A percentile compares a stretch with the other conserved stretches of the same genome.
These are phyloP conservation scores for Caenorhabditis macrosperma DNA, from an alignment of 2,888 invertebrate genomes.

Conservation along the genomic window DNA sequence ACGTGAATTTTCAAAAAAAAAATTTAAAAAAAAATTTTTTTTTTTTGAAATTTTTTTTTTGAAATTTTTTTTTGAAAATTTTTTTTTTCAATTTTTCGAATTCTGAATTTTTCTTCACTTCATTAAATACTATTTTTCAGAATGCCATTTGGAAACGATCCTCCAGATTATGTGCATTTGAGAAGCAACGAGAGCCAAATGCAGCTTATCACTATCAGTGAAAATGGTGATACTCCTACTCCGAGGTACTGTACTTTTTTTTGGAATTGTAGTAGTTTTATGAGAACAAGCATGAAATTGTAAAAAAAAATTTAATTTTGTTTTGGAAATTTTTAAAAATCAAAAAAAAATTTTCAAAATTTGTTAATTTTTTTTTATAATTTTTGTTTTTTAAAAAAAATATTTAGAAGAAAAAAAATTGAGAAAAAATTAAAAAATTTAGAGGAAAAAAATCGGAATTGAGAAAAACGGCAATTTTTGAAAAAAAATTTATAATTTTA, in stretches of 20 bases:
- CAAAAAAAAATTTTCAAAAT: not conserved
- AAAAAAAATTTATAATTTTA: too few species aligned
- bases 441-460: not conserved
- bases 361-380: too few species aligned
- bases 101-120: too few species aligned
- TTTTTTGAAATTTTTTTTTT: too few species aligned
- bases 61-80: too few species aligned
- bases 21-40: not conserved
- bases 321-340: not conserved
- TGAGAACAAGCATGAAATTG: not conserved
- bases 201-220: conserved; percentile 71
- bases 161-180: conserved; percentile 69
- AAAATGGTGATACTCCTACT: conserved; percentile 63
- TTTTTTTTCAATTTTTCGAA: too few species aligned
- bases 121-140: conserved; percentile 4
- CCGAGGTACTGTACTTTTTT: conserved; percentile 54
- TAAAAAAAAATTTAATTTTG: not conserved
- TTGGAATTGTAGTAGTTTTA: not conserved
- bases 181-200: conserved; percentile 73
- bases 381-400: too few species aligned
- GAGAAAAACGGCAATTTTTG: not conserved
- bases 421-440: not conserved
- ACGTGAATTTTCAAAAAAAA: not conserved
- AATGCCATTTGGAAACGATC: conserved; percentile 68
- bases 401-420: not conserved